These are phyloP conservation scores for Mormyrus proboscirostris DNA, from an alignment of 2,797 vertebrate species.

Conservation along the genomic window DNA sequence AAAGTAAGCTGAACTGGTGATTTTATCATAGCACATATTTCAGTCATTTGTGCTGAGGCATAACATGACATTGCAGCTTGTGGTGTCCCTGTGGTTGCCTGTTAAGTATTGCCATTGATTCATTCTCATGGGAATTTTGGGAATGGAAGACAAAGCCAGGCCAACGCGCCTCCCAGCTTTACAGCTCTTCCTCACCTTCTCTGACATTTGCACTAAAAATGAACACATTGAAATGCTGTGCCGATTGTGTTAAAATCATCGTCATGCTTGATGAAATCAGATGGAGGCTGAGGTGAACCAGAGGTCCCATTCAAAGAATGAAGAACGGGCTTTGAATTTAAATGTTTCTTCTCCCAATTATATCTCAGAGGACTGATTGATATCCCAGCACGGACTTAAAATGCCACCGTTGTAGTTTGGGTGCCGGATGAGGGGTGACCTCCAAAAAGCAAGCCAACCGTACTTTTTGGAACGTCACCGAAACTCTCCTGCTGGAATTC, in stretches of 20 bases:
- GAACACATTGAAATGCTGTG: background rate
- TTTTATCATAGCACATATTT: background rate
- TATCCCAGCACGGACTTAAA: background rate
- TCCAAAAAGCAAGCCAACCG: background rate
- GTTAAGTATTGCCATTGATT: background rate
- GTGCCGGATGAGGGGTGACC: background rate
- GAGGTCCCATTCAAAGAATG: background rate
- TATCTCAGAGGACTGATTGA: background rate
- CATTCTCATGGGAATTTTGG: background rate
- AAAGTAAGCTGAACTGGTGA: background rate
- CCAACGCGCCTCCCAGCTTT: background rate
- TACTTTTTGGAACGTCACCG: background rate
- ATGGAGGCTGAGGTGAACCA: slow-evolving; percentile 3
- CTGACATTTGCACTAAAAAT: slow-evolving; percentile 9
- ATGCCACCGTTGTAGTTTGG: background rate
- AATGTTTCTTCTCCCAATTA: slow-evolving; percentile 3
- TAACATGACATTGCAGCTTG: background rate
- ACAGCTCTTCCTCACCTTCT: slow-evolving; percentile 13
- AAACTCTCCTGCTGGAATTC: slow-evolving; percentile 2
- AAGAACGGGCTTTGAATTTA: background rate
- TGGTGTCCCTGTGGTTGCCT: background rate
- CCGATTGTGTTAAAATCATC: slow-evolving; percentile 9
- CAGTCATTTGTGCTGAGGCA: background rate
- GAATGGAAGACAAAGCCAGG: slow-evolving; percentile 1
- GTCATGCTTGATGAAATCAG: slow-evolving; percentile 1